These are phyloP conservation scores for Scartelaos histophorus DNA, from an alignment of 2,113 vertebrate genomes.

Conservation along the genomic window DNA sequence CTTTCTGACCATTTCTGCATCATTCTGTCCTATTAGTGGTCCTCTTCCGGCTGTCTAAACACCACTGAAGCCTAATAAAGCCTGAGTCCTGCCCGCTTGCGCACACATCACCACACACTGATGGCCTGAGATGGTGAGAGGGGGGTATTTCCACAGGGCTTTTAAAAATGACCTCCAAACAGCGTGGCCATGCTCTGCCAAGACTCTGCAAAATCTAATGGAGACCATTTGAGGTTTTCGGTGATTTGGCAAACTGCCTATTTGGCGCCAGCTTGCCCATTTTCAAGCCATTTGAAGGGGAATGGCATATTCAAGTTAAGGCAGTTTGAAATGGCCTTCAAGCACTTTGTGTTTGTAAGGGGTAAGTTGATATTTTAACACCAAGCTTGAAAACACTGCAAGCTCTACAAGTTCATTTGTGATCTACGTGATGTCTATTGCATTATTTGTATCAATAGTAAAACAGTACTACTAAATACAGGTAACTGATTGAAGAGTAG, in stretches of 20 bases:
- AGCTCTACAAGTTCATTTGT: background rate
- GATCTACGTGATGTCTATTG: too few relatives aligned
- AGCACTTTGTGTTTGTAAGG: background rate
- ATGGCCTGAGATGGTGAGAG: conserved; percentile 50
- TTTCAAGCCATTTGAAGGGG: conserved; percentile 68
- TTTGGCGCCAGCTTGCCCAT: conserved; percentile 61
- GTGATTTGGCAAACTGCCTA: conserved; percentile 69
- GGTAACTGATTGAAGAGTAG: too few relatives aligned
- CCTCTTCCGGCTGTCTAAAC: conserved; percentile 73
- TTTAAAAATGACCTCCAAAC: conserved; percentile 75
- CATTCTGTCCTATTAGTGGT: conserved; percentile 73
- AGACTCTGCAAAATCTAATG: conserved; percentile 69
- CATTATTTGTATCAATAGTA: too few relatives aligned
- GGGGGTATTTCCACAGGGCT: conserved; percentile 70
- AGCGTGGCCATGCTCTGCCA: conserved; percentile 60
- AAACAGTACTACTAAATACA: too few relatives aligned
- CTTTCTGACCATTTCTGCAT: conserved; percentile 76
- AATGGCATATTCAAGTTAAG: conserved; percentile 55
- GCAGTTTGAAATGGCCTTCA: conserved; percentile 41
- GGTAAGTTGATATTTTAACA: conserved; percentile 31
- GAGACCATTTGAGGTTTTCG: conserved; percentile 67
- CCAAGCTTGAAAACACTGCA: conserved; percentile 37
- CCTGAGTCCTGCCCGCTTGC: conserved; percentile 60
- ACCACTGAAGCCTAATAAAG: conserved; percentile 74
- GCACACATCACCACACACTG: conserved; percentile 52